Evolutionary conservation across 2,797 vertebrate genomes (phyloP).

Genomic region (Lagothrix lagotricha): DNA sequence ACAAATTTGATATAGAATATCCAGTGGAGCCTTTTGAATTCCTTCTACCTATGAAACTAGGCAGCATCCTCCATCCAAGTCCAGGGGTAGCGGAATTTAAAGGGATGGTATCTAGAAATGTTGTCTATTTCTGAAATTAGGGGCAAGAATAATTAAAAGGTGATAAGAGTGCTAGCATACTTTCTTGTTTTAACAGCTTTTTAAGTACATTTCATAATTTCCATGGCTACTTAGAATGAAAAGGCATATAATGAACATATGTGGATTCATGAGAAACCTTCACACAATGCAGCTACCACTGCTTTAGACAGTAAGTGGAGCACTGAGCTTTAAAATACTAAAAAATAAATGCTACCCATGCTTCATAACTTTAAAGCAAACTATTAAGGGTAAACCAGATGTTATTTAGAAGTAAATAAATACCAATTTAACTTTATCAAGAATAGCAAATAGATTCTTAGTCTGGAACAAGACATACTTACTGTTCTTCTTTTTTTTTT

Average conservation of each 20-base stretch:
- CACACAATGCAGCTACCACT: accelerated
- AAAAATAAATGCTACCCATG: neutral
- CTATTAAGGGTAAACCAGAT: neutral
- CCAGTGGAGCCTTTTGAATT: neutral
- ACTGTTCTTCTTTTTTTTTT: neutral
- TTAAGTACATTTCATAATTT: neutral
- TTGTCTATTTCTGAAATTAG: neutral
- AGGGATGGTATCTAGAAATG: neutral
- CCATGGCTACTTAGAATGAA: neutral
- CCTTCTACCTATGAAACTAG: neutral
- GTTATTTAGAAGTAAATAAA: slow-evolving; percentile 28
- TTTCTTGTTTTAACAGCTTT: neutral
- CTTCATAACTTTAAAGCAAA: slow-evolving; percentile 28
- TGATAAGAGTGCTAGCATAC: neutral
- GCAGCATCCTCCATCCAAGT: too few species aligned
- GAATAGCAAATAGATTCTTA: neutral
- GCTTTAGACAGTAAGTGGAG: neutral
- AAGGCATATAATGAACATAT: neutral
- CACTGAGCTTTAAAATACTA: neutral
- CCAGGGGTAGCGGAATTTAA: neutral
- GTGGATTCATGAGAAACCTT: neutral
- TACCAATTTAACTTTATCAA: neutral
- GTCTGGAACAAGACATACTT: neutral
- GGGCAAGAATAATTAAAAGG: neutral
- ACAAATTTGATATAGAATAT: neutral